phyloP scores from a whole-genome alignment of 2,113 vertebrate species.

The Crotalus viridis region DNA sequence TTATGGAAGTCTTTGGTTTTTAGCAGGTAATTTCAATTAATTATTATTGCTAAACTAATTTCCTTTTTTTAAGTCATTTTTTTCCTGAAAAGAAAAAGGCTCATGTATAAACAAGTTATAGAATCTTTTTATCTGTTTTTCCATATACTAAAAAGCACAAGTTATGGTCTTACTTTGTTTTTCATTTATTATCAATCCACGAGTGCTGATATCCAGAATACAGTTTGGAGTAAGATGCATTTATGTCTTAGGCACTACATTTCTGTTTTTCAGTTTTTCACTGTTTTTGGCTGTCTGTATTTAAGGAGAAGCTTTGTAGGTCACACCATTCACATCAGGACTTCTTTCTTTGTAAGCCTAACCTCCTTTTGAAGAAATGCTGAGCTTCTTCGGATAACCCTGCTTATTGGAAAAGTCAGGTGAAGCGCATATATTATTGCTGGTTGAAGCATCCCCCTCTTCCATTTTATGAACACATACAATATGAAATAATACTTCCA shows the following conservation, averaged over 20 bases:
- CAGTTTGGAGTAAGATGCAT: conserved; percentile 59
- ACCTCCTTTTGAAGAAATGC: neutral
- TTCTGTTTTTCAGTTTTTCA: conserved; percentile 53
- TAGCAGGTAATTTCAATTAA: neutral
- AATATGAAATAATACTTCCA: conserved; percentile 10
- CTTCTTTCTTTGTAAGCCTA: neutral
- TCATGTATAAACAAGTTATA: conserved; percentile 58
- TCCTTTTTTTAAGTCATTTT: conserved; percentile 44
- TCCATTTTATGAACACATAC: conserved; percentile 37
- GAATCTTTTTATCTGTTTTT: conserved; percentile 62
- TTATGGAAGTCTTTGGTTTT: conserved; percentile 42
- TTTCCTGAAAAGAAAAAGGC: conserved; percentile 46
- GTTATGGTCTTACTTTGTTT: conserved; percentile 52
- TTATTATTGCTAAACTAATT: conserved; percentile 57
- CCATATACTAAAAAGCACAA: conserved; percentile 58
- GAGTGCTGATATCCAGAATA: conserved; percentile 48
- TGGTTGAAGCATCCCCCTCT: conserved; percentile 6
- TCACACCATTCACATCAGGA: neutral
- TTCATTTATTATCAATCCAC: conserved; percentile 65
- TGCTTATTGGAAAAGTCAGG: conserved; percentile 28
- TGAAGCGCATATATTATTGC: neutral
- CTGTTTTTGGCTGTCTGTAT: conserved; percentile 40
- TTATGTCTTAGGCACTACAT: conserved; percentile 53
- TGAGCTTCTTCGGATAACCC: neutral
- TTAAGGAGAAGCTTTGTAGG: conserved; percentile 36